These are phyloP conservation scores for Diplolepis rosae DNA, from an alignment of 2,888 invertebrate species.

Conservation along the genomic window DNA sequence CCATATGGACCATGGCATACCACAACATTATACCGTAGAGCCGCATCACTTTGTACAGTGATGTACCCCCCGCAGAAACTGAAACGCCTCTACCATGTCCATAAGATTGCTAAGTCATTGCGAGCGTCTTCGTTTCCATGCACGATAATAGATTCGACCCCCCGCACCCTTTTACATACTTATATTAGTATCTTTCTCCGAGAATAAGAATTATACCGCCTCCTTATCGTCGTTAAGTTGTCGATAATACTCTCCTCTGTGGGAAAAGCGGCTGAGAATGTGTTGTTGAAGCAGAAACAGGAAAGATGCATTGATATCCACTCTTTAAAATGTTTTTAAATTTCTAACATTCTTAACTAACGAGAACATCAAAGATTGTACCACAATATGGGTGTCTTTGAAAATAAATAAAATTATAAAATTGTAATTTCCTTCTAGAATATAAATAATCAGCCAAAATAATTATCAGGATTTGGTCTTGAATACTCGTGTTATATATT, in stretches of 20 bases:
- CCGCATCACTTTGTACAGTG: neutral
- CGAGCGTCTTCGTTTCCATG: conserved; percentile 43
- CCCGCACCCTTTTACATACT: conserved; percentile 3
- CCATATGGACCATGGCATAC: neutral
- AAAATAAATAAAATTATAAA: too few relatives aligned
- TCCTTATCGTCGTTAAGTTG: neutral
- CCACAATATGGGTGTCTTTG: too few relatives aligned
- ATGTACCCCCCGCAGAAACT: conserved; percentile 64
- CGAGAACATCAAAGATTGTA: too few relatives aligned
- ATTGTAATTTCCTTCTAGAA: too few relatives aligned
- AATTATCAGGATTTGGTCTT: neutral
- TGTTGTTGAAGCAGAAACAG: neutral
- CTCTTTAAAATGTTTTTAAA: too few relatives aligned
- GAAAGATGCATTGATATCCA: too few relatives aligned
- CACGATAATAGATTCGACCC: conserved; percentile 51
- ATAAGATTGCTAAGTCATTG: conserved; percentile 63
- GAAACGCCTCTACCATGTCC: conserved; percentile 70
- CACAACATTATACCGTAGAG: neutral
- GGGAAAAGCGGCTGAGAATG: neutral
- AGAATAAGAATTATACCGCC: conserved; percentile 29
- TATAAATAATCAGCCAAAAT: neutral
- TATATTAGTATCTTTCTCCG: neutral
- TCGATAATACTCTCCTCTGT: neutral
- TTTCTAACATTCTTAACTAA: too few relatives aligned
- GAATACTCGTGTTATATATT: neutral